Percentiles rank a stretch among this genome's conserved stretches.
phyloP scores from a whole-genome alignment of 2,113 vertebrate species.

The Ictalurus furcatus region DNA sequence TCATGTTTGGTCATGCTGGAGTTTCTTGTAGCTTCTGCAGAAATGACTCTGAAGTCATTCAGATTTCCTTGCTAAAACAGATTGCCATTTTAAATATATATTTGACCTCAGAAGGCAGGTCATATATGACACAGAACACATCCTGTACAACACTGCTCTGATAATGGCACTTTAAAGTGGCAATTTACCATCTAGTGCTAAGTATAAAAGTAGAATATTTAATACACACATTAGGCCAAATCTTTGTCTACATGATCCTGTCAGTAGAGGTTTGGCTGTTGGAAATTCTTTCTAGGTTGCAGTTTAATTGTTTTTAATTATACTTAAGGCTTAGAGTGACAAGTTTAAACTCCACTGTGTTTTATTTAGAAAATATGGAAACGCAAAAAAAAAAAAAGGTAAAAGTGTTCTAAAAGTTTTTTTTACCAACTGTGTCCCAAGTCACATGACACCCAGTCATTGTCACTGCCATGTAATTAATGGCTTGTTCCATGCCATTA shows the following conservation, averaged over 20 bases:
- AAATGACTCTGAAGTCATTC: background rate
- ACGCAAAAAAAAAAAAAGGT: background rate
- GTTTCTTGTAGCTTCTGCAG: background rate
- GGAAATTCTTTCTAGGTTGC: background rate
- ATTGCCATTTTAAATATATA: background rate
- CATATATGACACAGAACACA: background rate
- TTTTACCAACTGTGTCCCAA: background rate
- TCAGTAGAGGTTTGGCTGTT: background rate
- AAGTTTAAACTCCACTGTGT: background rate
- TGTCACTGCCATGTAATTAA: conserved; percentile 35
- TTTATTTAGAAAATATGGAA: background rate
- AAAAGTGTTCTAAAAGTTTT: background rate
- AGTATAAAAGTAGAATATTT: background rate
- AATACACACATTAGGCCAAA: background rate
- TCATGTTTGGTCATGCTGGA: background rate
- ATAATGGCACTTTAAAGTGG: background rate
- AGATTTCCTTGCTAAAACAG: background rate
- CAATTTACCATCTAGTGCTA: background rate
- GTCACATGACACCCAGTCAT: conserved; percentile 12
- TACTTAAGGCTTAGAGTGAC: background rate
- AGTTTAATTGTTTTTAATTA: conserved; percentile 12
- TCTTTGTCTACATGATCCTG: background rate
- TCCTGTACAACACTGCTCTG: background rate
- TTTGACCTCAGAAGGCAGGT: background rate
- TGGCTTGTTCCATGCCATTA: conserved; percentile 18